Base-by-base conservation (phyloP, 2,888 invertebrate genomes). In the Rhingia rostrata region DNA sequence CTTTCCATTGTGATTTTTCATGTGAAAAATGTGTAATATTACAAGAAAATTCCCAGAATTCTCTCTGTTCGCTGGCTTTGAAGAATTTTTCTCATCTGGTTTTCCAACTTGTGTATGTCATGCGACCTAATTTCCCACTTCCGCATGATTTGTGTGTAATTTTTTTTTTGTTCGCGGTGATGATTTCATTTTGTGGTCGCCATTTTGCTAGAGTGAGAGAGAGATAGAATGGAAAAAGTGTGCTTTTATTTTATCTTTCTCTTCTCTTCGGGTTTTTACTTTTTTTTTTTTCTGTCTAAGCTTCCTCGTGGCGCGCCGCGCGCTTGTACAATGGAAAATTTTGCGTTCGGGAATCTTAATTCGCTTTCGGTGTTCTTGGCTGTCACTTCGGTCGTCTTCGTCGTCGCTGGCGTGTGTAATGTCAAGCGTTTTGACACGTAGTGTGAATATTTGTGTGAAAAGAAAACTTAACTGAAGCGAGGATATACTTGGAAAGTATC, bases 101-200 rank as follows among this genome's bases (percentile, higher is more conserved):
- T 56, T 39, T 70, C 30, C 79, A 61, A 80, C 53, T 87, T 80
- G 81, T 86, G 86, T 81, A 72, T 22, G 22, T 85, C 75, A 77
- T 77, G 72, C 87, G 87, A 88, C 88, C 88, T 87, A 87, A 88
- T 88, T 88, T 87, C 80, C 77, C 82, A 87, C 86, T 87, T 87
- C 87, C 87, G 88, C 86, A 87, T 87, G 86, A 87, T 88, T 84
- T 69, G 74, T 85, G 72, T 82, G 83, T 82, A 60, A 77, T 22
- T 69, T 74, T 70, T 51, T 70, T 56, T 61, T 47, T 61, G 64
- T 43, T 66, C 75, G 47, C 51, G 69, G 51, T 72, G 81, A 77
- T 85, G 77, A 82, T 82, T 86, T 86, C 82, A 82, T 75, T 82
- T 77, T 37, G 61, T 39, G 63, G 81, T 81, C 84, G 86, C 86